Evolutionary conservation across 2,113 vertebrate genomes (phyloP).

Genomic region (Cheilinus undulatus): DNA sequence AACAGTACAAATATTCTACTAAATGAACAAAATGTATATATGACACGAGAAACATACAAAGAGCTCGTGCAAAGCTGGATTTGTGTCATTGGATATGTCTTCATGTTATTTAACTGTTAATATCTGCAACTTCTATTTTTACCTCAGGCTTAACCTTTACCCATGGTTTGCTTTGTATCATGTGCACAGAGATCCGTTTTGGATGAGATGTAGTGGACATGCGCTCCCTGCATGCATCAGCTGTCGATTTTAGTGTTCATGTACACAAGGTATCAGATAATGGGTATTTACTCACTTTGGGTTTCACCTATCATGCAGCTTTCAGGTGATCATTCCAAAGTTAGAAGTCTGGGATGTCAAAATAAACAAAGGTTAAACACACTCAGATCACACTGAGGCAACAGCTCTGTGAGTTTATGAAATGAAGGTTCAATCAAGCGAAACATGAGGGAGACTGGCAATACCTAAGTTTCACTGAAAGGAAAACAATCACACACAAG

Average conservation of each 20-base stretch:
- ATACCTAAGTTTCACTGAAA: neutral
- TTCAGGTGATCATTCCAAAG: neutral
- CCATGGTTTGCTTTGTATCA: neutral
- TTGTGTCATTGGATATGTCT: too few species aligned
- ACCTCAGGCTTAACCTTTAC: neutral
- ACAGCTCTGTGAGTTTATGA: neutral
- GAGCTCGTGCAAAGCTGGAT: too few species aligned
- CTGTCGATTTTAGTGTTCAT: neutral
- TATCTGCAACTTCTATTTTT: neutral
- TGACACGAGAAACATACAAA: too few species aligned
- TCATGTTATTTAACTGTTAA: too few species aligned
- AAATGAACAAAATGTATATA: too few species aligned
- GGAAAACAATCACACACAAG: too few species aligned
- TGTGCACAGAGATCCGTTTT: neutral
- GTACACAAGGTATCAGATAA: neutral
- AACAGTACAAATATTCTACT: too few species aligned
- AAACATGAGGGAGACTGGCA: neutral
- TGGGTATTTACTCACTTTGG: neutral
- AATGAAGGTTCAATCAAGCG: neutral
- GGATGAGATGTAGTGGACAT: neutral
- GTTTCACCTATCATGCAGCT: conserved; percentile 1
- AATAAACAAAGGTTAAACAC: neutral
- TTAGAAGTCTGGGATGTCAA: neutral
- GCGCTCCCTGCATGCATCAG: neutral
- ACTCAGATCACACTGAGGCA: neutral